These are phyloP conservation scores for Ammodramus savannarum DNA, from an alignment of 2,113 vertebrate species.

Conservation along the genomic window DNA sequence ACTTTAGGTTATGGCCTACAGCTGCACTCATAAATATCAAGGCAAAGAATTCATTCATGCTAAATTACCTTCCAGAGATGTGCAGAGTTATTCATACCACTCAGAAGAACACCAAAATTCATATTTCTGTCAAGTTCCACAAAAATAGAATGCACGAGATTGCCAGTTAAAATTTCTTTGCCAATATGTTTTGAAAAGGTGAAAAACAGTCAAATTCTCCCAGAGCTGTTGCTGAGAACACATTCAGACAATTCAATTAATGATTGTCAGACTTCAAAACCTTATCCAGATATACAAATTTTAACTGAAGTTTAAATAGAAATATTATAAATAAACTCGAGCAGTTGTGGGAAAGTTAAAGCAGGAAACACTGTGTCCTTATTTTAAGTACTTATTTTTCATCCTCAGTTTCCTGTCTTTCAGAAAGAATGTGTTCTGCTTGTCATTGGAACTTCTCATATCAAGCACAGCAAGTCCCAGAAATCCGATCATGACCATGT, in stretches of 20 bases:
- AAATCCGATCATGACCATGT: not conserved
- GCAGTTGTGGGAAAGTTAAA: not conserved
- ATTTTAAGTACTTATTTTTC: not conserved
- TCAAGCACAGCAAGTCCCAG: not conserved
- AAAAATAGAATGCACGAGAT: not conserved
- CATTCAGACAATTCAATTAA: not conserved
- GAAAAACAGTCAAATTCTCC: not conserved
- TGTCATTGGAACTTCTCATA: not conserved
- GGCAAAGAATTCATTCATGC: conserved; percentile 54
- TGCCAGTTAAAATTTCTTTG: not conserved
- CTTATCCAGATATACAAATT: not conserved
- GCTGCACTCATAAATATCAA: conserved; percentile 58
- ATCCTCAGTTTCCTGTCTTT: not conserved
- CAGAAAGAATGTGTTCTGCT: not conserved
- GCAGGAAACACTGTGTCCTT: not conserved
- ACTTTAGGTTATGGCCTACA: conserved; percentile 57
- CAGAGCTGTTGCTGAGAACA: not conserved
- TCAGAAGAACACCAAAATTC: conserved; percentile 42
- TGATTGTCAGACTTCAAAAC: not conserved
- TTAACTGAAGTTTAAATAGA: not conserved
- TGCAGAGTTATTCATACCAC: conserved; percentile 17
- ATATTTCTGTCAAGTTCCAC: not conserved
- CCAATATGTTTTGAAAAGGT: not conserved
- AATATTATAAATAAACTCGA: not conserved
- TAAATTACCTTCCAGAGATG: conserved; percentile 56